Evolutionary conservation across 1,140 invertebrate genomes (phyloP).

Genomic region (Drosophila cardini): DNA sequence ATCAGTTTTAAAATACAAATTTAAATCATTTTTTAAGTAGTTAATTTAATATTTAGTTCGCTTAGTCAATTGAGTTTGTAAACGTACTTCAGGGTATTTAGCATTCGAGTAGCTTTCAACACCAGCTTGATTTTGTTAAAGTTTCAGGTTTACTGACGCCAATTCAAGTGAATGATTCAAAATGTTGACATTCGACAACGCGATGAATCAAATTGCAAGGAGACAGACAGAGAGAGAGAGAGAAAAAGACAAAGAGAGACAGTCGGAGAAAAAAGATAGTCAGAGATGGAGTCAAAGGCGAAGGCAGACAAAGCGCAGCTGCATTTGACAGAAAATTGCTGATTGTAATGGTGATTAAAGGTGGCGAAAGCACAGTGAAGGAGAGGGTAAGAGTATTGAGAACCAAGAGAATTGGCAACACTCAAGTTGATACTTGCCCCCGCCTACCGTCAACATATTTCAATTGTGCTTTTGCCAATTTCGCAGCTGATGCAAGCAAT

Average conservation of each 20-base stretch:
- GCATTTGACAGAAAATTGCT: slow-evolving; percentile 50
- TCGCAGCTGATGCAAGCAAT: slow-evolving; percentile 46
- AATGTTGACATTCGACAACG: slow-evolving; percentile 47
- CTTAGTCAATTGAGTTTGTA: too few relatives aligned
- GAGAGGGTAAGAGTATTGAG: background rate
- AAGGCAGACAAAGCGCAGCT: slow-evolving; percentile 32
- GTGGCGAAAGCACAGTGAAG: background rate
- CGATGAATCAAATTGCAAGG: slow-evolving; percentile 16
- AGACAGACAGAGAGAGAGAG: background rate
- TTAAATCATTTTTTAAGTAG: too few relatives aligned
- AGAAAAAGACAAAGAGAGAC: background rate
- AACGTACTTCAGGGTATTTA: slow-evolving; percentile 1
- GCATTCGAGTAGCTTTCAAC: background rate
- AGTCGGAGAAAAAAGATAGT: background rate
- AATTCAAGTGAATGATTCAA: slow-evolving; percentile 42
- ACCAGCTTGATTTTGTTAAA: background rate
- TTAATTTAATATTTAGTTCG: too few relatives aligned
- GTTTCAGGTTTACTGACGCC: slow-evolving; percentile 19
- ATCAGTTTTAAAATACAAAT: too few relatives aligned
- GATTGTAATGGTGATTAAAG: slow-evolving; percentile 23
- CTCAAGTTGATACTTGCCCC: slow-evolving; percentile 13
- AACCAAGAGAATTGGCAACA: slow-evolving; percentile 10
- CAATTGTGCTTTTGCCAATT: slow-evolving; percentile 28
- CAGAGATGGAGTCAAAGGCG: background rate
- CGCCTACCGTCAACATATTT: slow-evolving; percentile 1